Percentiles rank a stretch among this genome's conserved stretches.
These are phyloP conservation scores for Lacanobia oleracea DNA, from an alignment of 2,888 invertebrate species.

Conservation along the genomic window DNA sequence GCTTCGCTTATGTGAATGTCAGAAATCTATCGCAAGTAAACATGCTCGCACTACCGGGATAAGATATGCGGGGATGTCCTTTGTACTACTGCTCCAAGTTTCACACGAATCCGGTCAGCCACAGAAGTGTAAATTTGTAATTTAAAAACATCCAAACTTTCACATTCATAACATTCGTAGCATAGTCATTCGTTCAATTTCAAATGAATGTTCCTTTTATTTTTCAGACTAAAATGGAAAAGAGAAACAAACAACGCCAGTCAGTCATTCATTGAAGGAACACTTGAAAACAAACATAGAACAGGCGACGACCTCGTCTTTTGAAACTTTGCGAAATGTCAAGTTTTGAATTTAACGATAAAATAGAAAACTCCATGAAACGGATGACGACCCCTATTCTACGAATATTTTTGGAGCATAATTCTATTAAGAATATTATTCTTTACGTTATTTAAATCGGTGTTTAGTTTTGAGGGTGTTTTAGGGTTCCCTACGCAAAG, in stretches of 20 bases:
- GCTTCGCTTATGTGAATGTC: too few species aligned
- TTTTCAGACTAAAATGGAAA: conserved; percentile 8
- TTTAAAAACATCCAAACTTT: not conserved
- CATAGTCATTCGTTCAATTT: not conserved
- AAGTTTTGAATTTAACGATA: conserved; percentile 56
- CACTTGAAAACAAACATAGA: conserved; percentile 33
- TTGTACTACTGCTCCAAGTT: too few species aligned
- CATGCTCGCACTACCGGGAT: too few species aligned
- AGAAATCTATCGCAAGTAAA: too few species aligned
- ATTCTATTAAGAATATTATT: not conserved
- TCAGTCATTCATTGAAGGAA: conserved; percentile 8
- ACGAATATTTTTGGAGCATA: not conserved
- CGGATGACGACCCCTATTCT: conserved; percentile 3
- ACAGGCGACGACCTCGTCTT: conserved; percentile 41
- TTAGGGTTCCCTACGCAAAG: not conserved
- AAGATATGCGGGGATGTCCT: too few species aligned
- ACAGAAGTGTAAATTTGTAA: too few species aligned
- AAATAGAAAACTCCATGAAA: conserved; percentile 38
- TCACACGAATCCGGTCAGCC: too few species aligned
- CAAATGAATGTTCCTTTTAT: not conserved
- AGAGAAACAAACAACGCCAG: conserved; percentile 21
- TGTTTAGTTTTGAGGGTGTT: not conserved
- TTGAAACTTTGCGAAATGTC: conserved; percentile 47
- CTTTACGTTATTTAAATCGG: not conserved
- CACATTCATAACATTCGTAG: too few species aligned